Percentiles rank a stretch among this genome's conserved stretches.
Conservation (phyloP, 2,797 vertebrate genomes). For the Amazona ochrocephala region DNA sequence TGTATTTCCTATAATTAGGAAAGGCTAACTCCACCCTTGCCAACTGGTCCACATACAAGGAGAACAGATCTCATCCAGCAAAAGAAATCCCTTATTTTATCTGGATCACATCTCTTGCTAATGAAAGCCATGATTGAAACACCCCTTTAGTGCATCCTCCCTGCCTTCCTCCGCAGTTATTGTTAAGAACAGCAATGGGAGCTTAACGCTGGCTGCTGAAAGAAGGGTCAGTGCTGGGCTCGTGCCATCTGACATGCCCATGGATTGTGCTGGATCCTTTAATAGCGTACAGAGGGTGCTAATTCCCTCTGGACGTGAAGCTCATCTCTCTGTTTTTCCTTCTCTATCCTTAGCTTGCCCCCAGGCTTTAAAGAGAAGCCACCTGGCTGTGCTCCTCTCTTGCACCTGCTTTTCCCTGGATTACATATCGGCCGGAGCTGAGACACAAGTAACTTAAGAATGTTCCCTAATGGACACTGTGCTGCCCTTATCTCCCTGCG, state of each 20-base stretch:
- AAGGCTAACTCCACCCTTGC: background rate
- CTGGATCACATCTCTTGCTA: background rate
- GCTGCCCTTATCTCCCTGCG: constrained; percentile 30
- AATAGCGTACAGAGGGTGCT: background rate
- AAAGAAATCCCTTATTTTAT: background rate
- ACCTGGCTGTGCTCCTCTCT: constrained; percentile 28
- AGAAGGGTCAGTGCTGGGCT: background rate
- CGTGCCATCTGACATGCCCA: background rate
- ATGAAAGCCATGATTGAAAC: background rate
- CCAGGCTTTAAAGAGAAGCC: constrained; percentile 11
- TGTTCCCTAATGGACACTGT: constrained; percentile 42
- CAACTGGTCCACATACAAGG: background rate
- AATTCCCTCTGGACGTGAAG: constrained; percentile 23
- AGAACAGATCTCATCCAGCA: background rate
- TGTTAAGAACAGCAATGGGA: background rate
- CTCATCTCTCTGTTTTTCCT: constrained; percentile 15
- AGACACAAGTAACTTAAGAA: constrained; percentile 69
- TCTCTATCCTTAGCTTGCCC: background rate
- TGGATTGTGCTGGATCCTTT: background rate
- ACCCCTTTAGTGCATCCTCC: background rate
- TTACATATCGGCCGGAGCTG: constrained; percentile 6
- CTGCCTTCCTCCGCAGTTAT: background rate
- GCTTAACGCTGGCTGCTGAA: fast-evolving
- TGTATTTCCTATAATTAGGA: background rate
- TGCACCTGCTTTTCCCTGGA: constrained; percentile 50